phyloP scores from a whole-genome alignment of 2,113 vertebrate genomes.

The Silurus asotus region DNA sequence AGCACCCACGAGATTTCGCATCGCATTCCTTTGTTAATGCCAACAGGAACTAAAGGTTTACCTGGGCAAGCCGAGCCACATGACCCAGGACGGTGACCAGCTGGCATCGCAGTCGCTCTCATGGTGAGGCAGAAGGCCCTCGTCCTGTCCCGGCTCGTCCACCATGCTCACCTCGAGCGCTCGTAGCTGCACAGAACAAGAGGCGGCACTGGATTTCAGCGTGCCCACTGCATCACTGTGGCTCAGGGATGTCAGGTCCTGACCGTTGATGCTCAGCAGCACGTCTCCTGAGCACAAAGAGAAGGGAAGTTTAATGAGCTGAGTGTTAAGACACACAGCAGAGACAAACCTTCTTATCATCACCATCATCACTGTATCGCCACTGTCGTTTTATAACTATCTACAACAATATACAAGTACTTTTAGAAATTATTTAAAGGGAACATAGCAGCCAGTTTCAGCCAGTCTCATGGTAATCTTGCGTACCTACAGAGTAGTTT shows the following conservation, averaged over 20 bases:
- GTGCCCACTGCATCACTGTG: constrained; percentile 95
- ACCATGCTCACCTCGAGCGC: constrained; percentile 88
- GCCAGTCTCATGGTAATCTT: too few relatives aligned
- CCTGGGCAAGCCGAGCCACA: constrained; percentile 81
- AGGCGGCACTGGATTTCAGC: constrained; percentile 91
- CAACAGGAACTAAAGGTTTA: constrained; percentile 12
- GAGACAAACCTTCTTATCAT: too few relatives aligned
- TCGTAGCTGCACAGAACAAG: constrained; percentile 83
- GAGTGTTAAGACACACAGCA: not conserved
- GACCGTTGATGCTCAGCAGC: constrained; percentile 91
- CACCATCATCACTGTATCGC: not conserved
- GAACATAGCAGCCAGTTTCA: too few relatives aligned
- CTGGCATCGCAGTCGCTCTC: constrained; percentile 89
- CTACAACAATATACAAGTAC: not conserved
- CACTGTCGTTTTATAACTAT: not conserved
- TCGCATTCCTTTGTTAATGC: not conserved
- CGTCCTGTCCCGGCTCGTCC: constrained; percentile 79
- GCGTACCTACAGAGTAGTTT: too few relatives aligned
- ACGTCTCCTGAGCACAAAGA: constrained; percentile 81
- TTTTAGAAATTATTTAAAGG: too few relatives aligned
- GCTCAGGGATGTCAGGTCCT: constrained; percentile 91
- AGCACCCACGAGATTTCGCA: not conserved
- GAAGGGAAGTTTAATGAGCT: not conserved
- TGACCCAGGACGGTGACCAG: constrained; percentile 97
- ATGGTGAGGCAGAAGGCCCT: constrained; percentile 78